Conservation (phyloP, 2,113 vertebrate species). For the Apodemus sylvaticus region DNA sequence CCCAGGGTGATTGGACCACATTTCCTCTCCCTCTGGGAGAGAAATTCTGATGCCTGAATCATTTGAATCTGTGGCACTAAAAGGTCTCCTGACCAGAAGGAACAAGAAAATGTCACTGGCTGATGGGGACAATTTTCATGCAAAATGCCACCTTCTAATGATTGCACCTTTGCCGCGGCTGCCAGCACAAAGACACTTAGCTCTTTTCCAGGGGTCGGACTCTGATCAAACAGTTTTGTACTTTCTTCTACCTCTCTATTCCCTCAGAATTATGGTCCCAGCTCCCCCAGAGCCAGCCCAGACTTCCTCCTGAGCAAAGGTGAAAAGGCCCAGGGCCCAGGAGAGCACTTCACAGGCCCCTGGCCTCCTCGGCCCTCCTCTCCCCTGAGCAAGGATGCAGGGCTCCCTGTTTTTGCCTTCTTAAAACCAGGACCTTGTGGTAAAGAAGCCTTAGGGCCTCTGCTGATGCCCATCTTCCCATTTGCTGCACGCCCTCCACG, state of each 20-base stretch:
- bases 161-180: constrained; percentile 43
- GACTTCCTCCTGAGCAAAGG: background rate
- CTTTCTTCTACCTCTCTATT: background rate
- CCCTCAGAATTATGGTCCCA: background rate
- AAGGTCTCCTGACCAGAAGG: constrained; percentile 76
- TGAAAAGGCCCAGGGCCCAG: no score
- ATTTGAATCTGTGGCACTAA: constrained; percentile 54
- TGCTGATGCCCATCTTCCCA: no score
- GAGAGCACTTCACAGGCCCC: background rate
- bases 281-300: background rate
- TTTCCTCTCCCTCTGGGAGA: constrained; percentile 16
- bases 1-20: background rate
- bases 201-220: constrained; percentile 56
- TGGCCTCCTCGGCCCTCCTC: background rate
- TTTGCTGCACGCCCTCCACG: background rate
- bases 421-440: background rate
- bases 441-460: background rate
- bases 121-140: constrained; percentile 76
- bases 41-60: constrained; percentile 24
- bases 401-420: background rate
- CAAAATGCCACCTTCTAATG: constrained; percentile 77
- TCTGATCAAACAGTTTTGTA: constrained; percentile 64
- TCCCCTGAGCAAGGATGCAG: background rate
- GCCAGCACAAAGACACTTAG: constrained; percentile 61
- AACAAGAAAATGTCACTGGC: constrained; percentile 80